Evolutionary conservation across 2,797 vertebrate genomes (phyloP), one percentile per base, ranked within the genome.

Genomic region (Enteromius afrohamiltoni): DNA sequence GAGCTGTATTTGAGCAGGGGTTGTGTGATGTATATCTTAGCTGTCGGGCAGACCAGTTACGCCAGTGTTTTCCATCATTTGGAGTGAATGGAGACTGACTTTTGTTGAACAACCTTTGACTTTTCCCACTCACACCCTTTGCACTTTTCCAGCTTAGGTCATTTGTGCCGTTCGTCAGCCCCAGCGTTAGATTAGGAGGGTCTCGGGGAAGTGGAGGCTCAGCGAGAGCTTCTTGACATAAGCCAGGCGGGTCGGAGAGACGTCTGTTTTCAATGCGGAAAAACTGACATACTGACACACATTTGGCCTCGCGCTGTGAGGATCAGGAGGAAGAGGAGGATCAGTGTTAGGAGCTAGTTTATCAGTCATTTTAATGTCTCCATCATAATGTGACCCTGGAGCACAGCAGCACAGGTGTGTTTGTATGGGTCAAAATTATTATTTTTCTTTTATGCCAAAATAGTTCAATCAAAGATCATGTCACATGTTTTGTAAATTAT

Each of bases 61-160:
- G 3, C 10, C 75, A 37, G 75, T 10, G 13, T 6, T 10, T 19
- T 37, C 21, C 14, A n/a, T 79, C 40, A 31, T 80, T 29, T n/a
- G n/a, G 67, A 29, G 26, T 69, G 62, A 85, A 19, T 68, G 29
- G 11, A 34, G 29, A 51, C n/a, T 13, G 23, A 74, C 11, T 47
- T 17, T 49, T n/a, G 17, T 37, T 5, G 42, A 19, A 29, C 23
- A 17, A 53, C 29, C 51, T 75, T 60, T 79, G 67, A 40, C 65
- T 21, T 51, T 34, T 84, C 70, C 31, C 51, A 26, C 13, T 31
- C 74, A 60, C 82, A 37, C 68, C 64, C 82, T 77, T 8, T 62
- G 17, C 37, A 34, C 62, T 58, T 49, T 31, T 78, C 75, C 83
- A 51, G 75, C 65, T 76, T 47, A 79, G 70, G 62, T 67, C 74